Base-by-base conservation (phyloP, 2,797 vertebrate genomes). In the Coregonus ussuriensis region DNA sequence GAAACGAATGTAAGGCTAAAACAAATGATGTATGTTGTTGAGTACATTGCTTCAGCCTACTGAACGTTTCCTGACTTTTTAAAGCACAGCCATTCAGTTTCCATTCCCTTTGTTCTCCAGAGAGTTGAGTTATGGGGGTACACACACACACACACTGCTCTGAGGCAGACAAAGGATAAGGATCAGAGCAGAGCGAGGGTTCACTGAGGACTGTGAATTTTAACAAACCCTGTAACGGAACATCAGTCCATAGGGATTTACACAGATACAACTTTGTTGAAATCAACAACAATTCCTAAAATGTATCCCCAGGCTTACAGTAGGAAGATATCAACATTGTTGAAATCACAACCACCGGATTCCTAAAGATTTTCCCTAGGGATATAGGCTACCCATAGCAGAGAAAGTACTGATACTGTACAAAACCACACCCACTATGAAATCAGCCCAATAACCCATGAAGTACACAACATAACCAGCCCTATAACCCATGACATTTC, bases 91-190 rank as follows among this genome's bases (percentile, higher is more conserved):
- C 84, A 75, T 75, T 70, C 41, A 13, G 74, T 84, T 86, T 87
- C 84, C 74, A 71, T 81, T 25, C 76, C 76, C 84, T 89, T 89
- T 92, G 87, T 91, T 88, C 83, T 84, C 86, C 54, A 15, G 74
- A 65, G 86, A 89, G 72, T 80, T 84, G 79, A 88, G 83, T 85
- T 88, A 88, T 90, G 85, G 41, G 41, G 85, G 83, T 83, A 77
- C 82, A 81, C 79, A 85, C 81, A 52, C 81, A 52, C 72, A 72
- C 87, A 67, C 91, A 47, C 85, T 85, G 83, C 70, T 84, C 83
- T 77, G 76, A 87, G 83, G 51, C 29, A 29, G 5, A 53, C 15
- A 47, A 81, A 84, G 87, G 88, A 90, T 89, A 89, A 65, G 81
- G 79, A 90, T 91, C 85, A 51, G 81, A 76, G 21, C 89, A 25